Evolutionary conservation across 2,113 vertebrate species (phyloP), one percentile per base, ranked within the genome.

Genomic region (Cyprinodon brontotheroides): DNA sequence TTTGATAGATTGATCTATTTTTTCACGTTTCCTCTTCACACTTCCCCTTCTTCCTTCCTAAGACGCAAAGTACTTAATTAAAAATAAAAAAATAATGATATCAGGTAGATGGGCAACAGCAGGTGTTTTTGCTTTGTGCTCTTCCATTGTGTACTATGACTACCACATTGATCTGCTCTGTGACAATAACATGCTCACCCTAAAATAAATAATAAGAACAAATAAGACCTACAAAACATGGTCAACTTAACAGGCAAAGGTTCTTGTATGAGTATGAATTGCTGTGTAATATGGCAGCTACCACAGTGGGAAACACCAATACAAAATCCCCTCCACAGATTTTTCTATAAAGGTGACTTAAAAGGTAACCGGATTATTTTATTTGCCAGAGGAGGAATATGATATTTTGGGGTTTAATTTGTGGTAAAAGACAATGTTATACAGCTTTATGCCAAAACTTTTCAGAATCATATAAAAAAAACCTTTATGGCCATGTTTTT

Each of bases 281-380:
- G 40, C 68, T 59, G 68, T 69, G 68, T 39, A 20, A 13, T 22
- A 53, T 11, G 11, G 4, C 20, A 12, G 39, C 37, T 5, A 29
- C 68, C 68, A 70, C 68, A 59, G 68, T 60, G 68, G 13, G 4
- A 70, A 70, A 70, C 12, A 11, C 3, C 4, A 41, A 22, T 43
- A 70, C 38, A 69, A 69, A 85, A 88, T 82, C 81, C 65, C 68
- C 37, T 39, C 6, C 17, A 57, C 50, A 57, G 8, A 39, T 17
- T 63, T n/a, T 57, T 15, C n/a, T 15, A 57, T 0, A 57, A 3
- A 57, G 20, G 17, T 9, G n/a, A 57, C 0, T 9, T 57, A 8
- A 57, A 53, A 53, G 17, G 20, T n/a, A 20, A 53, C 1, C 17
- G 4, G 1, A 29, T 29, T 29, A 29, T 29, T 29, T 29, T 29